Evolutionary conservation across 2,113 vertebrate species (phyloP), one percentile per base, ranked within the genome.

Genomic region (Pseudolaguvia tuberculata): DNA sequence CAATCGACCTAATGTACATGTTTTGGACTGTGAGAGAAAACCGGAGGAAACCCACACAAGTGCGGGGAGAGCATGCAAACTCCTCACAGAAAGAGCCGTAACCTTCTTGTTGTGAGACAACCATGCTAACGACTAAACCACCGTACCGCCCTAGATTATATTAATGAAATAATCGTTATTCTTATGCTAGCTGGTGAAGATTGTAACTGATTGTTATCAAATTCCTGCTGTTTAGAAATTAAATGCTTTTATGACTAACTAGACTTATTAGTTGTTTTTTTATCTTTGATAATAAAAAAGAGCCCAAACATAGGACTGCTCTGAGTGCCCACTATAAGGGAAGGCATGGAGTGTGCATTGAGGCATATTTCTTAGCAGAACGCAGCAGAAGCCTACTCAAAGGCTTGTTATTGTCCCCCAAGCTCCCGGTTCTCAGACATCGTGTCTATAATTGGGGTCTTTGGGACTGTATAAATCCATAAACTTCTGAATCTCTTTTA

Each of bases 391-490:
- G 2, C 51, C 68, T 55, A 35, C n/a, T 70, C 25, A 52, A 69
- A 69, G 48, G 15, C 25, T 69, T 48, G 45, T 52, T 70, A 70
- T 70, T 53, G 68, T 39, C 51, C 68, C 68, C 68, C 27, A 70
- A 70, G 68, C 31, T 70, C 68, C 11, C 68, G 55, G 11, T 56
- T 56, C 13, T 56, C 42, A 13, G 20, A 39, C 31, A 23, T 23
- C 25, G 68, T 56, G 29, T 39, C 50, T 70, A 53, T 70, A 70
- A 70, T 70, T 70, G 68, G 68, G 68, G 52, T 70, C 68, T 70
- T 70, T 70, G 68, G 68, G 68, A 70, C 68, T 52, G n/a, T 70
- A 70, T 55, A 70, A 70, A 70, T 67, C 68, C 51, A 69, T 69
- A 69, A 69, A 69, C 67, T 69, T 69, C 51, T 23, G 68, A 70